Evolutionary conservation across 1,140 invertebrate genomes (phyloP), one percentile per base, ranked within the genome.

Genomic region (Venturia canescens): DNA sequence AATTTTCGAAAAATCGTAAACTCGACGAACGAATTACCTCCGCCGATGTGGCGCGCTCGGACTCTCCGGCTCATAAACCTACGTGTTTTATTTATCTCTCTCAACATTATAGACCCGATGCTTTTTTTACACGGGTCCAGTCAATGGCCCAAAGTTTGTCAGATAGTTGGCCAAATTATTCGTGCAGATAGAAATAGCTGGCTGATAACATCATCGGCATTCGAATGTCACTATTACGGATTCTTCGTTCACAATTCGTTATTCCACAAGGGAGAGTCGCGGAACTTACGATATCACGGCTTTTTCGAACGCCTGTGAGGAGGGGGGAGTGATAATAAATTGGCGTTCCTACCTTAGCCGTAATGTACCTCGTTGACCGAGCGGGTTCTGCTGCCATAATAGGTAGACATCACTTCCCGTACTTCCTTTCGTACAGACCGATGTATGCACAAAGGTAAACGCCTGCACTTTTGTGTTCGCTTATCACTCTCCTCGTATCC

Each of bases 381-480:
- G 72, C 50, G 84, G 86, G 84, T 84, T 89, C 88, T 90, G 88
- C 88, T 90, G 89, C 89, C 89, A 90, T 90, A 90, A 90, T 89
- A 90, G 86, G 89, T 85, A 89, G 86, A 89, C 89, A 89, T 90
- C 86, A 90, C 89, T 89, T 89, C 87, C 87, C 78, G 83, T 83
- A 48, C 60, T 70, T 44, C 21, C 38, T 77, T 63, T 53, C 79
- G 18, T 26, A 31, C 53, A 26, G 5, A 75, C 53, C 23, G 31
- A 75, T 57, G 18, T 60, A 3, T 48, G 31, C 31, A 34, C 31
- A 3, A 3, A 34, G 3, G 31, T 34, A 34, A 34, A 34, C 31
- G 7, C 7, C 3, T 7, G 7, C 31, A 34, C 31, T 3, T 34
- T 34, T 7, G 31, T 34, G 31, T 38, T 70, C 70, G 9, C 44